Percentiles rank a stretch among this genome's conserved stretches.
These are phyloP conservation scores for Silurus meridionalis DNA, from an alignment of 2,113 vertebrate genomes.

Conservation along the genomic window DNA sequence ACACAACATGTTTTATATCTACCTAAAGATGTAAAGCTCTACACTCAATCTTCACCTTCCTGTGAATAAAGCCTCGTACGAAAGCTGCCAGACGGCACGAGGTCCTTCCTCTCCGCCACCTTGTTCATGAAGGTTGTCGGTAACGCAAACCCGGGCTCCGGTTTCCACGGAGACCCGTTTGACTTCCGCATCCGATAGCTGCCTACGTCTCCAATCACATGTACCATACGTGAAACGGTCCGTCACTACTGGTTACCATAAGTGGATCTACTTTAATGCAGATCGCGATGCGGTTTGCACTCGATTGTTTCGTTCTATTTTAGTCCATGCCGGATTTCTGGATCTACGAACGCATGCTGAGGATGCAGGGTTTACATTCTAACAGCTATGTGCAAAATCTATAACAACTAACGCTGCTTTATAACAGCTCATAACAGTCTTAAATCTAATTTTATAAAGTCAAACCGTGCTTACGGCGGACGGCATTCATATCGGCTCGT, in stretches of 20 bases:
- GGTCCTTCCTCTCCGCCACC: slow-evolving; percentile 49
- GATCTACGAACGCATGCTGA: not conserved
- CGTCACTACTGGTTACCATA: not conserved
- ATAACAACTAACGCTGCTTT: not conserved
- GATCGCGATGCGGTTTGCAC: not conserved
- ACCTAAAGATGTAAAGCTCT: not conserved
- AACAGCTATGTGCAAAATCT: not conserved
- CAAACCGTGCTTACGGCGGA: too few relatives aligned
- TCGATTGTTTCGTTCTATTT: not conserved
- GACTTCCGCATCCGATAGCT: slow-evolving; percentile 9
- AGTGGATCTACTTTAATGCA: not conserved
- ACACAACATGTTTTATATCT: too few relatives aligned
- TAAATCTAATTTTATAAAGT: too few relatives aligned
- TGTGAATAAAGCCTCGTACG: not conserved
- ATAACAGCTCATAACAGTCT: not conserved
- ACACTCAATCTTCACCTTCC: slow-evolving; percentile 17
- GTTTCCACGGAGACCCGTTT: slow-evolving; percentile 72
- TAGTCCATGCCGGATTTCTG: not conserved
- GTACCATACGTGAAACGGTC: too few relatives aligned
- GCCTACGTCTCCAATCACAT: not conserved
- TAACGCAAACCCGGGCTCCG: slow-evolving; percentile 53
- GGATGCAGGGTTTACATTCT: not conserved
- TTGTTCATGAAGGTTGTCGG: slow-evolving; percentile 65
- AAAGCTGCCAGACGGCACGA: slow-evolving; percentile 8
- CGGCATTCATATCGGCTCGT: not conserved